Conservation (phyloP, 2,888 invertebrate species). For the Lasioglossum calceatum region DNA sequence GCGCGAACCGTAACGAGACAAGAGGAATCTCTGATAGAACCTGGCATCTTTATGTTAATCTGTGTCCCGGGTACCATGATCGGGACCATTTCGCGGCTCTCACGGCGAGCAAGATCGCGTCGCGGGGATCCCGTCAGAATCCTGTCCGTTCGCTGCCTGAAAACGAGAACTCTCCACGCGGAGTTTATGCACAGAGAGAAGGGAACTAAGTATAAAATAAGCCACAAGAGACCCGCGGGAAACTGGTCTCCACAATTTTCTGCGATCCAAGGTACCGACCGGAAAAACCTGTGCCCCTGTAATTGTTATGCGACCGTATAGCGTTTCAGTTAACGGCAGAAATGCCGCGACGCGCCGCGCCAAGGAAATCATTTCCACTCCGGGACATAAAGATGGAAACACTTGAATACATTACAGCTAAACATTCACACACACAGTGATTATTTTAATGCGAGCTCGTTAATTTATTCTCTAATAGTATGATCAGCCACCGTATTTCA, state of each 20-base stretch:
- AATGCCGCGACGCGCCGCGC: background rate
- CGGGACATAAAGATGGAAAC: background rate
- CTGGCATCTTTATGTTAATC: constrained; percentile 54
- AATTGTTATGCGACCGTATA: constrained; percentile 1
- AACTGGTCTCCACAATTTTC: background rate
- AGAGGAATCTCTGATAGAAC: constrained; percentile 46
- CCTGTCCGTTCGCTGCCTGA: background rate
- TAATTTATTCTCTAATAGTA: background rate
- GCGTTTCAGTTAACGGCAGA: background rate
- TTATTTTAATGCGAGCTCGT: too few species aligned
- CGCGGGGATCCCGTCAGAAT: background rate
- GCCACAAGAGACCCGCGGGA: background rate
- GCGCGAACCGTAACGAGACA: constrained; percentile 36
- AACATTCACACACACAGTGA: background rate
- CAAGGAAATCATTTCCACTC: background rate
- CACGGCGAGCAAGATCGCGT: background rate
- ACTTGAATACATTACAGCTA: background rate
- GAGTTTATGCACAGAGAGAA: background rate
- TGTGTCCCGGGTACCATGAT: background rate
- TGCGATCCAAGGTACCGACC: background rate
- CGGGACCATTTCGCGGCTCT: constrained; percentile 6
- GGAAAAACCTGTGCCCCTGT: constrained; percentile 2
- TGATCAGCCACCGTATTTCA: background rate
- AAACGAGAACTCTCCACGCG: background rate
- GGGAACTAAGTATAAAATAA: background rate